Evolutionary conservation across 2,888 invertebrate species (phyloP).

Genomic region (Dicyrtomina minuta): DNA sequence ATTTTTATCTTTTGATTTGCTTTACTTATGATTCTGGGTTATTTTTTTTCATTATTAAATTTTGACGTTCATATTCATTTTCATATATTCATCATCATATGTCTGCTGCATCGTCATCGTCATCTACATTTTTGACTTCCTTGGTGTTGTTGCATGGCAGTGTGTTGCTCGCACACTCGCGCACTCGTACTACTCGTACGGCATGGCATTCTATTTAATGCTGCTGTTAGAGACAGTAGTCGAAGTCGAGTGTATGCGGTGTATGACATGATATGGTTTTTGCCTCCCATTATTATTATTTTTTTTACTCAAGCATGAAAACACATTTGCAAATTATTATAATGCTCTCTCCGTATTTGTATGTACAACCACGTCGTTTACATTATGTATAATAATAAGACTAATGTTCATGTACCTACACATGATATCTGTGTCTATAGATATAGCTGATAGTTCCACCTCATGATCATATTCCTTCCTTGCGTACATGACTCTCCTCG

Average conservation of each 20-base stretch:
- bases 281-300: slow-evolving; percentile 6
- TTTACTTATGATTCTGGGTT: slow-evolving; percentile 20
- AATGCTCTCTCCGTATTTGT: slow-evolving; percentile 4
- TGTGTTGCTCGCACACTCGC: too few relatives aligned
- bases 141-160: too few relatives aligned
- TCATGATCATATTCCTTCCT: not conserved
- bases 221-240: too few relatives aligned
- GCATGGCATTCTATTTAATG: too few relatives aligned
- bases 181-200: too few relatives aligned
- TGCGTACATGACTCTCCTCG: not conserved
- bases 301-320: slow-evolving; percentile 14
- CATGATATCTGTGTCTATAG: too few relatives aligned
- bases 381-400: too few relatives aligned
- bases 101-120: not conserved
- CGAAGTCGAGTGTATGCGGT: too few relatives aligned
- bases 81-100: not conserved
- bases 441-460: not conserved
- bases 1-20: slow-evolving; percentile 1
- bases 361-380: not conserved
- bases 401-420: too few relatives aligned
- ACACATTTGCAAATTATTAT: slow-evolving; percentile 11
- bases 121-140: not conserved
- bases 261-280: not conserved
- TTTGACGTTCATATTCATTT: not conserved
- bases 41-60: slow-evolving; percentile 1